phyloP scores from a whole-genome alignment of 2,888 invertebrate species.

The Drosophila diplacantha region DNA sequence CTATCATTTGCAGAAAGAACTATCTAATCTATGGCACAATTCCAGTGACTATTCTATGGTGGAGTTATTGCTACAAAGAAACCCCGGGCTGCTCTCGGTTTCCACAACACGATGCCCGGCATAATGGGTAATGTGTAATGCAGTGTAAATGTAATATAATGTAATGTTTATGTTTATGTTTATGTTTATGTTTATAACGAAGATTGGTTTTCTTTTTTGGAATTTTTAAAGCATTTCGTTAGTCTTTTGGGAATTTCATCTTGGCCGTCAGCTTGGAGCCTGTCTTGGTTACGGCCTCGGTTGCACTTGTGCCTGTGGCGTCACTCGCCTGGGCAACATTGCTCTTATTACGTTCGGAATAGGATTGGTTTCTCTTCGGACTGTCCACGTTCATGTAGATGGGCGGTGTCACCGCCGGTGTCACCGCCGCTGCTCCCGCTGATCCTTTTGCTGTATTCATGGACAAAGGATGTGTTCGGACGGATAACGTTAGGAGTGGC shows the following conservation, averaged over 20 bases:
- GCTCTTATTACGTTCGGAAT: slow-evolving; percentile 68
- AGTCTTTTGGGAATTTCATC: slow-evolving; percentile 73
- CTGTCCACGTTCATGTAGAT: slow-evolving; percentile 70
- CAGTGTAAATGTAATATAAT: background rate
- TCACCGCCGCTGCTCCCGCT: slow-evolving; percentile 1
- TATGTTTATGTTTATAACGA: slow-evolving; percentile 15
- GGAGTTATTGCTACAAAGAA: background rate
- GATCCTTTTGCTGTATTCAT: slow-evolving; percentile 10
- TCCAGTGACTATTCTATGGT: slow-evolving; percentile 2
- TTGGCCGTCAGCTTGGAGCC: slow-evolving; percentile 63
- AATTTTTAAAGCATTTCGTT: slow-evolving; percentile 72
- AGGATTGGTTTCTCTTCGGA: slow-evolving; percentile 71
- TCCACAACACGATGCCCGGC: background rate
- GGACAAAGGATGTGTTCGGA: slow-evolving; percentile 25
- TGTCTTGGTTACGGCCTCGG: slow-evolving; percentile 9
- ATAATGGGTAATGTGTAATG: background rate
- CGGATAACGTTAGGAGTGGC: slow-evolving; percentile 7
- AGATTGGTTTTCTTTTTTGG: slow-evolving; percentile 31
- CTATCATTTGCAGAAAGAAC: background rate
- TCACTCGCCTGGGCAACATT: slow-evolving; percentile 28
- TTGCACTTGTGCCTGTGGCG: slow-evolving; percentile 3
- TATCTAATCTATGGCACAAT: slow-evolving; percentile 22
- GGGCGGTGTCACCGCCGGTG: slow-evolving; percentile 33
- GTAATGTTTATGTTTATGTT: background rate
- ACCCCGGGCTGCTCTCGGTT: too few relatives aligned